These are phyloP conservation scores for Sebastes minor DNA, from an alignment of 2,797 vertebrate genomes.

Conservation along the genomic window DNA sequence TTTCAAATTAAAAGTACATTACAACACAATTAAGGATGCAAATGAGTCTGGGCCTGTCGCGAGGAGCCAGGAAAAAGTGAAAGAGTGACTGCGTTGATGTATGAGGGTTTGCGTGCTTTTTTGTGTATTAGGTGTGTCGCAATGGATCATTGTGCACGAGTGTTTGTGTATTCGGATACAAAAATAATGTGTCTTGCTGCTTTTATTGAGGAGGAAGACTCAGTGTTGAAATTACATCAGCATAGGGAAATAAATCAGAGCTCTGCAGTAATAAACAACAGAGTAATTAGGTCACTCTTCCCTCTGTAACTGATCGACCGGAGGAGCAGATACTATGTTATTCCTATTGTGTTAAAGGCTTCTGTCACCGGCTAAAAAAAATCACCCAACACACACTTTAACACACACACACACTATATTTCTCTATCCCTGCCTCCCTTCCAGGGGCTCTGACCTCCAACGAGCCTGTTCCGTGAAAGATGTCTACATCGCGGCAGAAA, in stretches of 20 bases:
- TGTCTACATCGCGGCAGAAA: constrained; percentile 86
- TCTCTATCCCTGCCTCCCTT: constrained; percentile 57
- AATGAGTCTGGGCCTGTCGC: constrained; percentile 81
- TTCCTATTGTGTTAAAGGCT: constrained; percentile 56
- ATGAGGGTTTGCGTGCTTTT: constrained; percentile 64
- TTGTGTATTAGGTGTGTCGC: constrained; percentile 69
- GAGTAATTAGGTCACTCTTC: constrained; percentile 74
- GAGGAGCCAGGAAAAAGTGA: constrained; percentile 71
- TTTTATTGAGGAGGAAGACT: constrained; percentile 59
- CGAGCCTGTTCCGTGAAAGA: constrained; percentile 62
- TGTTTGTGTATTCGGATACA: constrained; percentile 45
- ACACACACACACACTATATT: constrained; percentile 27
- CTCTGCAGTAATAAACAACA: constrained; percentile 71
- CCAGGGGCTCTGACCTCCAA: constrained; percentile 82
- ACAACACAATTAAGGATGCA: constrained; percentile 87
- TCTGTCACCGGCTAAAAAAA: constrained; percentile 30
- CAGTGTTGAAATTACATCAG: constrained; percentile 71
- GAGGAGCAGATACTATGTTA: constrained; percentile 49
- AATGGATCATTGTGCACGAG: constrained; percentile 61
- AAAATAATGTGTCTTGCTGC: constrained; percentile 29
- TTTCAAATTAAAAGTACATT: constrained; percentile 90
- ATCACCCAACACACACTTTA: constrained; percentile 26
- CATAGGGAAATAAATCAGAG: constrained; percentile 72
- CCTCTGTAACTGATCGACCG: constrained; percentile 57
- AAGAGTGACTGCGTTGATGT: constrained; percentile 71